Percentiles rank a stretch among this genome's conserved stretches.
phyloP scores from a whole-genome alignment of 1,140 invertebrate genomes.

The Pseudomyrmex concolor region DNA sequence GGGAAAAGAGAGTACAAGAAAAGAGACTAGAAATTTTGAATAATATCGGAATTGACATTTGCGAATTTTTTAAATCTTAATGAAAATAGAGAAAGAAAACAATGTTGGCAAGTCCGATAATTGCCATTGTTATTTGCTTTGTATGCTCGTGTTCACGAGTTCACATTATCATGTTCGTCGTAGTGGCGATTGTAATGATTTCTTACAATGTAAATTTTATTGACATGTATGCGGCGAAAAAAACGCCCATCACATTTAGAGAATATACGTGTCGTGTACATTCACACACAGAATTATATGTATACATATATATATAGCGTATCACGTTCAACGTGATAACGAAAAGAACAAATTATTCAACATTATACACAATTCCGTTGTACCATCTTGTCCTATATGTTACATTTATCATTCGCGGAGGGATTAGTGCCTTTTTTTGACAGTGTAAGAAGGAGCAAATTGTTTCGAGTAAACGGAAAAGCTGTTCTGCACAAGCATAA shows the following conservation, averaged over 20 bases:
- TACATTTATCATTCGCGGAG: not conserved
- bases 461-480: too few relatives aligned
- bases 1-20: too few relatives aligned
- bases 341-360: slow-evolving; percentile 39
- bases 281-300: slow-evolving; percentile 34
- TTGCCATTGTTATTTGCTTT: not conserved
- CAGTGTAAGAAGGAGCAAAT: not conserved
- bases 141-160: not conserved
- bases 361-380: slow-evolving; percentile 23
- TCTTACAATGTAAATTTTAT: slow-evolving; percentile 50
- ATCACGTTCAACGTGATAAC: slow-evolving; percentile 69
- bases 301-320: not conserved
- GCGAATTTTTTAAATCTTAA: too few relatives aligned
- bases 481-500: too few relatives aligned
- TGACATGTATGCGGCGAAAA: slow-evolving; percentile 48
- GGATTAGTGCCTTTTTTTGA: not conserved
- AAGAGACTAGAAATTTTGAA: too few relatives aligned
- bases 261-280: slow-evolving; percentile 29
- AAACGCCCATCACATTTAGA: slow-evolving; percentile 53
- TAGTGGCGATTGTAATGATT: slow-evolving; percentile 11
- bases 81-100: not conserved
- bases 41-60: too few relatives aligned
- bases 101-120: not conserved
- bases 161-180: not conserved
- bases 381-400: slow-evolving; percentile 14